Evolutionary conservation across 1,140 invertebrate genomes (phyloP), one percentile per base, ranked within the genome.

Genomic region (Nebria ingens): DNA sequence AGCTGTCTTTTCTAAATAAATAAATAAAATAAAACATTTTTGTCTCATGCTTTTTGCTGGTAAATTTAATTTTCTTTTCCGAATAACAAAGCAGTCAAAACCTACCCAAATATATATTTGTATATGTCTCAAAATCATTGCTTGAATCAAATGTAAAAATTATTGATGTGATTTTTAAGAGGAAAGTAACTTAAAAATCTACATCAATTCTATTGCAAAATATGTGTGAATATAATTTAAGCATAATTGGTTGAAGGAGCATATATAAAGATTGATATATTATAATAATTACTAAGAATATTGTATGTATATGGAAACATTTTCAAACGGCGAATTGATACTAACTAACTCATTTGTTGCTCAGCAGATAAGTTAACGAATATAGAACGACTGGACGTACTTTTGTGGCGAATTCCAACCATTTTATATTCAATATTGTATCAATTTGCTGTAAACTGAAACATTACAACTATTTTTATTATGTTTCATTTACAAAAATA

Each of bases 181-280:
- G n/a, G n/a, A n/a, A n/a, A n/a, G n/a, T n/a, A n/a, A 45, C 40
- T 6, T 45, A 45, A 45, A 45, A 45, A 17, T 45, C 25, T 45
- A 45, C 17, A 45, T 45, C 40, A 45, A 45, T 45, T 45, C 40
- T 11, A 17, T 12, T 12, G n/a, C 9, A 9, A 45, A 45, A 45
- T 45, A 6, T 45, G 15, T 45, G 40, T 45, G 40, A 45, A 45
- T 45, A 45, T 45, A 45, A 45, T 45, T 45, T 45, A 45, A 45
- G 40, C 40, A 45, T 11, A 12, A 45, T 12, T 45, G 40, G 6
- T 11, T 6, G 40, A 12, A 4, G 40, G 15, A 45, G 15, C 6
- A 4, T 45, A 11, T 45, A 29, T 45, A 11, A 12, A 45, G 17
- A 45, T 45, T 45, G 40, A 45, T 17, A 45, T 11, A 45, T 12